Conservation (phyloP, 2,797 vertebrate species). For the Pelodytes ibericus region DNA sequence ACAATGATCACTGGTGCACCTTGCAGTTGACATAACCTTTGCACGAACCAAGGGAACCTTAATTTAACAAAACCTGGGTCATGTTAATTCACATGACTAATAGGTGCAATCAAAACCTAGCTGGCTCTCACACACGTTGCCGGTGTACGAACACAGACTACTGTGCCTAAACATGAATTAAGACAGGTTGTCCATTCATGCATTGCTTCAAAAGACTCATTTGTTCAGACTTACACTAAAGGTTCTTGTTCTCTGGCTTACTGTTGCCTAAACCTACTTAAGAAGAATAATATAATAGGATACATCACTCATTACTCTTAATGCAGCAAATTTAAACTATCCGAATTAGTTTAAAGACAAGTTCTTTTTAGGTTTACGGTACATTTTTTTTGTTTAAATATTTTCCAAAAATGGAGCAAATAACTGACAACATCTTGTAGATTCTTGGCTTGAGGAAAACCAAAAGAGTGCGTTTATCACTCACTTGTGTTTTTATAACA, state of each 20-base stretch:
- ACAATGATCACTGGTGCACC: constrained; percentile 29
- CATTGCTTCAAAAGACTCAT: constrained; percentile 23
- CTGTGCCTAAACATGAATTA: constrained; percentile 33
- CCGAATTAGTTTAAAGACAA: neutral
- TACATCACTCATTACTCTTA: constrained; percentile 24
- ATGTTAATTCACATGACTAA: constrained; percentile 38
- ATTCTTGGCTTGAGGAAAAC: too few relatives aligned
- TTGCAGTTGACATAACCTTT: constrained; percentile 44
- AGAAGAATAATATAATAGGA: constrained; percentile 43
- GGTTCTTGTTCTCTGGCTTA: constrained; percentile 43
- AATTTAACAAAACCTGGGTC: constrained; percentile 48
- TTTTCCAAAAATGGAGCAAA: too few relatives aligned
- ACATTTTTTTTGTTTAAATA: too few relatives aligned
- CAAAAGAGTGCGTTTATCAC: too few relatives aligned
- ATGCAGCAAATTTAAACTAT: constrained; percentile 15
- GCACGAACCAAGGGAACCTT: constrained; percentile 33
- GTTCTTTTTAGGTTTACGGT: neutral
- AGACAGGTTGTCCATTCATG: constrained; percentile 32
- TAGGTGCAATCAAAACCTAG: constrained; percentile 22
- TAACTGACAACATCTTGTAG: too few relatives aligned
- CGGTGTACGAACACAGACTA: constrained; percentile 35
- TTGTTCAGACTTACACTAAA: constrained; percentile 41
- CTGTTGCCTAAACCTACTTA: constrained; percentile 36
- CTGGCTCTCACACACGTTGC: neutral
- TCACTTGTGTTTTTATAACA: too few relatives aligned